These are phyloP conservation scores for Lordiphosa fenestrarum DNA, from an alignment of 2,888 invertebrate species.

Conservation along the genomic window DNA sequence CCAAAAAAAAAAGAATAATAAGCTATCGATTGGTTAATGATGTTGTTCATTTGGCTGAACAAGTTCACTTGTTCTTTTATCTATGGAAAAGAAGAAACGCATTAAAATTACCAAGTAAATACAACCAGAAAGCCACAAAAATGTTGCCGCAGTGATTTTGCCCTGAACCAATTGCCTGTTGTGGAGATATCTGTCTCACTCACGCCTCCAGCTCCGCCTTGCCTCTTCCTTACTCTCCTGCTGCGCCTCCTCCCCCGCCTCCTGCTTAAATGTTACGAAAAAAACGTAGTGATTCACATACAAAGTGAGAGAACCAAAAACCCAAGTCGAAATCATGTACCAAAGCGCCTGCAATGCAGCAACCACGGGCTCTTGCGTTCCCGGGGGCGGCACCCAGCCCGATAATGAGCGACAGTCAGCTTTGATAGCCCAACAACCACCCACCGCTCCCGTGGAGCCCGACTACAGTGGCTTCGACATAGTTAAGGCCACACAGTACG, in stretches of 20 bases:
- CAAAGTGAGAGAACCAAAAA: slow-evolving; percentile 28
- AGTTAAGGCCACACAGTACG: slow-evolving; percentile 98
- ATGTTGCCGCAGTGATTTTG: slow-evolving; percentile 7
- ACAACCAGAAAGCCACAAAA: slow-evolving; percentile 3
- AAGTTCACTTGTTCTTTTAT: slow-evolving; percentile 12
- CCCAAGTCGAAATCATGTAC: slow-evolving; percentile 82
- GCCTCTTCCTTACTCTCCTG: slow-evolving; percentile 1
- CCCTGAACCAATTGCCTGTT: neutral
- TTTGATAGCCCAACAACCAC: slow-evolving; percentile 84
- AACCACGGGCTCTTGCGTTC: slow-evolving; percentile 83
- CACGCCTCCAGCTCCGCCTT: slow-evolving; percentile 8
- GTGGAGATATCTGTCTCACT: slow-evolving; percentile 1
- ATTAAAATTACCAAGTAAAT: slow-evolving; percentile 42
- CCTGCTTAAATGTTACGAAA: slow-evolving; percentile 34
- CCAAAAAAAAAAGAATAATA: too few relatives aligned
- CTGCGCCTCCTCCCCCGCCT: slow-evolving; percentile 5
- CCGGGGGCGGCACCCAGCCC: slow-evolving; percentile 83
- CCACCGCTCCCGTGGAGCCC: slow-evolving; percentile 84
- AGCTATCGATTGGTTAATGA: too few relatives aligned
- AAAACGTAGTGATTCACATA: slow-evolving; percentile 61
- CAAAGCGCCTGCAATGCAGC: slow-evolving; percentile 88
- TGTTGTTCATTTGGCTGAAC: neutral
- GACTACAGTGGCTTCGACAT: slow-evolving; percentile 93
- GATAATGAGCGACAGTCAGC: slow-evolving; percentile 79
- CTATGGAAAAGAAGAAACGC: slow-evolving; percentile 53